phyloP scores from a whole-genome alignment of 2,113 vertebrate species.

The Toxotes jaculatrix region DNA sequence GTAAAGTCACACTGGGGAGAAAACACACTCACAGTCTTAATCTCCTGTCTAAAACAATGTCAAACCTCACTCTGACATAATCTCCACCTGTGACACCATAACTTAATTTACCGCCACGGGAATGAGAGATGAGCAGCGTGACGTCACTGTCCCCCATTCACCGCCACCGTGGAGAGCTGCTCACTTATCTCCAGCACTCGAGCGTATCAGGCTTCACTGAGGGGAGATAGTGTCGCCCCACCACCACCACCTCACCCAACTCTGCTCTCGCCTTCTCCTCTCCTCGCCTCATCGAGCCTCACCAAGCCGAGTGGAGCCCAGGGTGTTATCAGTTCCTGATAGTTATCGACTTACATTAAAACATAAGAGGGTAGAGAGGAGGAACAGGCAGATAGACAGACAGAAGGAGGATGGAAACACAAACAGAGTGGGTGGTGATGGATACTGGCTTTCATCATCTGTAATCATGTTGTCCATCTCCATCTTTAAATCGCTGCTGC shows the following conservation, averaged over 20 bases:
- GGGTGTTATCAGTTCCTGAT: slow-evolving; percentile 75
- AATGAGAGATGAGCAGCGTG: slow-evolving; percentile 35
- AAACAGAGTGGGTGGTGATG: slow-evolving; percentile 76
- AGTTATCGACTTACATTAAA: slow-evolving; percentile 79
- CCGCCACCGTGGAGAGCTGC: slow-evolving; percentile 33
- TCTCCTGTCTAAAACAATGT: slow-evolving; percentile 58
- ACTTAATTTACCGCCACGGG: slow-evolving; percentile 47
- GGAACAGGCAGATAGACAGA: slow-evolving; percentile 54
- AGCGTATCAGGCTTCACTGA: slow-evolving; percentile 68
- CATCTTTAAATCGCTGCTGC: slow-evolving; percentile 67
- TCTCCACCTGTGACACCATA: slow-evolving; percentile 54
- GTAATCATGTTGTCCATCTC: slow-evolving; percentile 76
- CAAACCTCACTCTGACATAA: slow-evolving; percentile 54
- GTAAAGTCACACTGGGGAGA: not conserved
- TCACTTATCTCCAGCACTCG: slow-evolving; percentile 67
- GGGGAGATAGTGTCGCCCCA: slow-evolving; percentile 69
- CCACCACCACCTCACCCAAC: slow-evolving; percentile 27
- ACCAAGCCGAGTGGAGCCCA: slow-evolving; percentile 49
- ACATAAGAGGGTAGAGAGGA: slow-evolving; percentile 65
- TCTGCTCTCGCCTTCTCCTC: slow-evolving; percentile 37
- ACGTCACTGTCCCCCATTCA: slow-evolving; percentile 43
- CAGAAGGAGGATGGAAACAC: slow-evolving; percentile 63
- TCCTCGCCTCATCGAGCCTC: slow-evolving; percentile 58
- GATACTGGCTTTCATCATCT: slow-evolving; percentile 77
- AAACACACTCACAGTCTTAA: slow-evolving; percentile 8